phyloP scores from a whole-genome alignment of 2,797 vertebrate genomes.

The Periophthalmus magnuspinnatus region DNA sequence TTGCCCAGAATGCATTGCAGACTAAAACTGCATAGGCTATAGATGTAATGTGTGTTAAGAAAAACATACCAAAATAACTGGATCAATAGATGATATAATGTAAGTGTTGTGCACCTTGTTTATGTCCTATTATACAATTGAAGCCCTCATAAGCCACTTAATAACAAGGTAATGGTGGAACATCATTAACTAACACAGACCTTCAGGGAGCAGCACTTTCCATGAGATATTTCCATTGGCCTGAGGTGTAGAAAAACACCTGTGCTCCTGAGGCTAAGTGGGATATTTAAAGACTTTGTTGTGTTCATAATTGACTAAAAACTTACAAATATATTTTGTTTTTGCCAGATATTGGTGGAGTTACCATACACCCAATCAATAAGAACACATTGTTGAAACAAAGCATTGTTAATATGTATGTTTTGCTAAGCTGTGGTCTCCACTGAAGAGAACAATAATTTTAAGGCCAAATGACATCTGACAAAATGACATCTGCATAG shows the following conservation, averaged over 20 bases:
- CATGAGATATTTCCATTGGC: background rate
- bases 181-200: background rate
- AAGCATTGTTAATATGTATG: too few species aligned
- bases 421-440: too few species aligned
- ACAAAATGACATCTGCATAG: too few species aligned
- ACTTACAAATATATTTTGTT: background rate
- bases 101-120: background rate
- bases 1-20: too few species aligned
- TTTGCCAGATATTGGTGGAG: too few species aligned
- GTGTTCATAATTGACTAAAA: background rate
- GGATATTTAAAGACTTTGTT: background rate
- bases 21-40: background rate
- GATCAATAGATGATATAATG: background rate
- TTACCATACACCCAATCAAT: too few species aligned
- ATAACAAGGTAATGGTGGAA: background rate
- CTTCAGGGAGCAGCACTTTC: slow-evolving; percentile 1
- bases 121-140: background rate
- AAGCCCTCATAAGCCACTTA: background rate
- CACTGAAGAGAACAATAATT: too few species aligned
- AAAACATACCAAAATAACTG: background rate
- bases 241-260: background rate
- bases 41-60: background rate
- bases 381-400: background rate
- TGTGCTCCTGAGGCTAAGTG: background rate
- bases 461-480: background rate